Conservation (phyloP, 2,888 invertebrate genomes). For the Malacosoma neustria region DNA sequence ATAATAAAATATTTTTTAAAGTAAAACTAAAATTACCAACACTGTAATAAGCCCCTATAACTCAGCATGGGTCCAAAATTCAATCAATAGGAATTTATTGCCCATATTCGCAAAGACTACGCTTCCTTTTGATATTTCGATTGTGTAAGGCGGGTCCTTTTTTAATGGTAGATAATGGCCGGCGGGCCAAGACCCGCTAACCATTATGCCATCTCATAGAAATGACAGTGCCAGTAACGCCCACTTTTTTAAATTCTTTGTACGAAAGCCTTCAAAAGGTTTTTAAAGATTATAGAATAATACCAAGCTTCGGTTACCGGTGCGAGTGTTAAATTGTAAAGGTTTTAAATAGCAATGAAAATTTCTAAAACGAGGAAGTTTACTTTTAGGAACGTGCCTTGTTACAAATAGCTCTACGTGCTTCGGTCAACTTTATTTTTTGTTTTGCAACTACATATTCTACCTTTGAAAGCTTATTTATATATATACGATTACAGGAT, state of each 20-base stretch:
- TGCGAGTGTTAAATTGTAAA: conserved; percentile 2
- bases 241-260: conserved; percentile 67
- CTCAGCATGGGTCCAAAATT: conserved; percentile 70
- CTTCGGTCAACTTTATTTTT: background rate
- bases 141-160: conserved; percentile 39
- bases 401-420: background rate
- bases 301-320: conserved; percentile 32
- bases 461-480: too few species aligned
- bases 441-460: too few species aligned
- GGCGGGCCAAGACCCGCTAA: conserved; percentile 47
- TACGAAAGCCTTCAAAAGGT: conserved; percentile 49
- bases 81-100: conserved; percentile 72
- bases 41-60: conserved; percentile 70
- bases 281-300: conserved; percentile 68
- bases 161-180: conserved; percentile 46
- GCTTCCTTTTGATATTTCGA: conserved; percentile 52
- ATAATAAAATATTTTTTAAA: conserved; percentile 15
- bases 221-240: conserved; percentile 69
- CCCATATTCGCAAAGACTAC: conserved; percentile 67
- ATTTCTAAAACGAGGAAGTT: conserved; percentile 1
- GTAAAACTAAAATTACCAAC: conserved; percentile 51
- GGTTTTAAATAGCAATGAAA: conserved; percentile 4
- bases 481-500: too few species aligned
- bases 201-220: conserved; percentile 50
- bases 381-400: conserved; percentile 1